Evolutionary conservation across 2,888 invertebrate species (phyloP).

Genomic region (Eupithecia subumbrata): DNA sequence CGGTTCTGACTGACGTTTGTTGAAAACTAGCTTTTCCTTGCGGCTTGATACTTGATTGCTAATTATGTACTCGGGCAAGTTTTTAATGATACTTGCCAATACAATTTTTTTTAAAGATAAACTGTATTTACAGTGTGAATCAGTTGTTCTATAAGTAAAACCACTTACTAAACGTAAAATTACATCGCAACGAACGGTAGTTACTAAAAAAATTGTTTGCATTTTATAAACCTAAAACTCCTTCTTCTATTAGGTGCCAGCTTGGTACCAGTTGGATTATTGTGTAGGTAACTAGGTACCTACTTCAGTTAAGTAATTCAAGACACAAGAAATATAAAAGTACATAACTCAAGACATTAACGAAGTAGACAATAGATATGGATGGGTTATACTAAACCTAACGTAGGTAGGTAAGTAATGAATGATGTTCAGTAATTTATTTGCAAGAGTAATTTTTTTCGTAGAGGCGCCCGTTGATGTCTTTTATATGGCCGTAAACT

Average conservation of each 20-base stretch:
- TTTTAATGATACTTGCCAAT: neutral
- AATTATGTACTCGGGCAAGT: neutral
- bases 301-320: too few species aligned
- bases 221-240: neutral
- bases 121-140: neutral
- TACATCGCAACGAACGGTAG: neutral
- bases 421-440: too few species aligned
- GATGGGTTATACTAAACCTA: too few species aligned
- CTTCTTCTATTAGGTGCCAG: too few species aligned
- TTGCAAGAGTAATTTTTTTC: neutral
- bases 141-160: neutral
- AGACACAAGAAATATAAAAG: too few species aligned
- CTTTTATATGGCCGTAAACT: conserved; percentile 50
- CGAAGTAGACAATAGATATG: too few species aligned
- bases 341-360: too few species aligned
- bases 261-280: too few species aligned
- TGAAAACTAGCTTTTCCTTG: conserved; percentile 44
- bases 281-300: too few species aligned
- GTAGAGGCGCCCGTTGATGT: conserved; percentile 45
- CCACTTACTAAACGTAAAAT: neutral
- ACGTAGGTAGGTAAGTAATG: too few species aligned
- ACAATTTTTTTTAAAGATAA: neutral
- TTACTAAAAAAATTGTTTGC: neutral
- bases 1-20: conserved; percentile 50
- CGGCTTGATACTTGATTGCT: neutral